These are phyloP conservation scores for Microctonus hyperodae DNA, from an alignment of 2,888 invertebrate species.

Conservation along the genomic window DNA sequence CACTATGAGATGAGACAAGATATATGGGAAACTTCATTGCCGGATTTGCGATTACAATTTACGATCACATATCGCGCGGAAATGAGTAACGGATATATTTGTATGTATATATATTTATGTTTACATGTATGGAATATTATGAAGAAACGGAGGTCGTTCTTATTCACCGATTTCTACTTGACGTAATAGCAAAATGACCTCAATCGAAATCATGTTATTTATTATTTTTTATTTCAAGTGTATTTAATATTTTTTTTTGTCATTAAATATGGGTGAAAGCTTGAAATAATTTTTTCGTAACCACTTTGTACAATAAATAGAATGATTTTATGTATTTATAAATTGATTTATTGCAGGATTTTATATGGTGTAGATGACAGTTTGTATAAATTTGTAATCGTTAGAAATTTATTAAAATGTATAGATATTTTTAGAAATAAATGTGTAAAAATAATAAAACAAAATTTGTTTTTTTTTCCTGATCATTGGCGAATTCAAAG, in stretches of 20 bases:
- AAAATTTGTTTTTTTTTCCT: too few species aligned
- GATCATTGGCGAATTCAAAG: too few species aligned
- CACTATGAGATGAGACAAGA: neutral
- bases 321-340: too few species aligned
- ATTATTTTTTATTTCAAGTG: neutral
- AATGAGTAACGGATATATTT: neutral
- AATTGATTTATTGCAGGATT: neutral
- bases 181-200: conserved; percentile 11
- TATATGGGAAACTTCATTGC: neutral
- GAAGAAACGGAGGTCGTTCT: conserved; percentile 15
- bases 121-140: neutral
- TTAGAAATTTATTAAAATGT: neutral
- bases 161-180: conserved; percentile 29
- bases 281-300: neutral
- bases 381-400: neutral
- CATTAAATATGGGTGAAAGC: neutral
- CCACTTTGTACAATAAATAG: too few species aligned
- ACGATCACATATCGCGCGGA: neutral
- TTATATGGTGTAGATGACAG: neutral
- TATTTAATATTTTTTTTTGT: neutral
- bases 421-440: neutral
- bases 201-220: neutral
- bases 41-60: neutral
- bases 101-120: neutral
- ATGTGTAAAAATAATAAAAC: too few species aligned